Percentiles rank a stretch among this genome's conserved stretches.
phyloP scores from a whole-genome alignment of 2,113 vertebrate genomes.

The Rhabdomys dilectus region DNA sequence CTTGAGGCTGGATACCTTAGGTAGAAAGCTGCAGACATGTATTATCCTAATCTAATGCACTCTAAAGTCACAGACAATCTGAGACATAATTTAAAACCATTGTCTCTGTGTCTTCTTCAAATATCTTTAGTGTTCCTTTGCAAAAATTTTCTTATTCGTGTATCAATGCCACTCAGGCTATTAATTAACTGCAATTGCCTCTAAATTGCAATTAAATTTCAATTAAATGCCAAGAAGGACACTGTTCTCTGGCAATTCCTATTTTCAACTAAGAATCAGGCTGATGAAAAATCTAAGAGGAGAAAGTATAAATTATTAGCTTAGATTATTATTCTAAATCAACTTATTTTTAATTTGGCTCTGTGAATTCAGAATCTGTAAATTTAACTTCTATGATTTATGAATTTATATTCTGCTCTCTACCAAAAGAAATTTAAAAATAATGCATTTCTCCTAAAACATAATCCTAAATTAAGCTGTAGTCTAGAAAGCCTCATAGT shows the following conservation, averaged over 20 bases:
- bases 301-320: background rate
- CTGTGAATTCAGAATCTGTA: background rate
- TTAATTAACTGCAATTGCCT: background rate
- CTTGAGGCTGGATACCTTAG: no score
- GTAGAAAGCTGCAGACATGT: accelerated
- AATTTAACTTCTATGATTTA: background rate
- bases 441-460: background rate
- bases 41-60: background rate
- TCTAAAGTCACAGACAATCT: background rate
- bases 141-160: background rate
- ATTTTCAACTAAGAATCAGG: background rate
- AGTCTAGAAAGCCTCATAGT: background rate
- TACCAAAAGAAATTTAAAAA: slow-evolving; percentile 12
- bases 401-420: background rate
- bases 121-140: background rate
- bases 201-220: background rate
- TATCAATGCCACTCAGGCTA: background rate
- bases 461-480: background rate
- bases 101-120: background rate
- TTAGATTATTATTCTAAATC: background rate
- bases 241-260: background rate
- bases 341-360: background rate
- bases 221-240: background rate
- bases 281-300: background rate
- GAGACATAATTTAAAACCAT: background rate